Conservation (phyloP, 64 coral and sea anemone species). For the Porites lutea region DNA sequence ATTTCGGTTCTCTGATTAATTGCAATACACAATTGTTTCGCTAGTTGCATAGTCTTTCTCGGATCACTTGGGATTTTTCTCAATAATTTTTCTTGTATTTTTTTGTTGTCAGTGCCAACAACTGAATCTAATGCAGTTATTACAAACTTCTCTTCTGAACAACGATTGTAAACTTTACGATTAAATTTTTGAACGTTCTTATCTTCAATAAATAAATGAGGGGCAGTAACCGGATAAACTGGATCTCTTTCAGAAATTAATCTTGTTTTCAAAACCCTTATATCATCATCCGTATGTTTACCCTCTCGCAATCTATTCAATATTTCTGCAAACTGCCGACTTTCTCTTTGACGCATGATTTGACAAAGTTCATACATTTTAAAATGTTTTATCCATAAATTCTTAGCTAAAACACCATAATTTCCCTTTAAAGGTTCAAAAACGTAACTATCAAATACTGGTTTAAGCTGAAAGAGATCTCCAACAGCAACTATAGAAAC, state of each 20-base stretch:
- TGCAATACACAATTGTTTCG: constrained; percentile 38
- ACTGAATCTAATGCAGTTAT: constrained; percentile 71
- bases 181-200: constrained; percentile 65
- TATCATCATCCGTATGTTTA: constrained; percentile 56
- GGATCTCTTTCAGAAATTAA: constrained; percentile 28
- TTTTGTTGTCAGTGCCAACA: constrained; percentile 46
- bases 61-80: constrained; percentile 48
- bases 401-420: constrained; percentile 28
- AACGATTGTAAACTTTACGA: constrained; percentile 26
- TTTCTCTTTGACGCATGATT: constrained; percentile 84
- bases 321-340: constrained; percentile 73
- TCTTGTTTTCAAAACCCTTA: constrained; percentile 51
- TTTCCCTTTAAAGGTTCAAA: constrained; percentile 52
- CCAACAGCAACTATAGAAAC: constrained; percentile 59
- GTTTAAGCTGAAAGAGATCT: constrained; percentile 64
- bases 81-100: constrained; percentile 69
- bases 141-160: constrained; percentile 4
- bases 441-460: constrained; percentile 51
- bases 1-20: constrained; percentile 64
- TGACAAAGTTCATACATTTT: constrained; percentile 59
- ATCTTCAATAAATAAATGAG: constrained; percentile 64
- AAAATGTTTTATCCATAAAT: constrained; percentile 62
- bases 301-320: constrained; percentile 66
- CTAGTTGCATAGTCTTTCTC: constrained; percentile 71
- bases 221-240: constrained; percentile 25